These are phyloP conservation scores for Drosophila simulans DNA, from an alignment of 1,140 invertebrate genomes.

Conservation along the genomic window DNA sequence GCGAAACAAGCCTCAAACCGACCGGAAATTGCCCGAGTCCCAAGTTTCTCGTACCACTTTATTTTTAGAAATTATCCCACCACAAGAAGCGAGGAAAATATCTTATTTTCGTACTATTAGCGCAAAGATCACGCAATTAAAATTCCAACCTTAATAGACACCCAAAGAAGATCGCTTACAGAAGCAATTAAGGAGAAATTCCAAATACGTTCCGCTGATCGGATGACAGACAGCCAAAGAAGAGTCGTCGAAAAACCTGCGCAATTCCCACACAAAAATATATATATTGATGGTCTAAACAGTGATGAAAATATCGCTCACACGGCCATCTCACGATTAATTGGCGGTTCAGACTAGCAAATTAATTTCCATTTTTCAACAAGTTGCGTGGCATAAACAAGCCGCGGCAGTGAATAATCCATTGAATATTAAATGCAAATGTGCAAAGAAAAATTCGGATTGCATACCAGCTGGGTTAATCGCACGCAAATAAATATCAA, in stretches of 20 bases:
- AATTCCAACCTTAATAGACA: slow-evolving; percentile 53
- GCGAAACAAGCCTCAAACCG: slow-evolving; percentile 10
- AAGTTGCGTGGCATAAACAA: slow-evolving; percentile 37
- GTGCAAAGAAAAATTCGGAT: slow-evolving; percentile 26
- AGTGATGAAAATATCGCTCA: slow-evolving; percentile 46
- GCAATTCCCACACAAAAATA: slow-evolving; percentile 24
- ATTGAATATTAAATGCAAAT: slow-evolving; percentile 45
- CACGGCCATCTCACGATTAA: slow-evolving; percentile 54
- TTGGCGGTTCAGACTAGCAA: slow-evolving; percentile 40
- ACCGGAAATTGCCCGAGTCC: slow-evolving; percentile 42
- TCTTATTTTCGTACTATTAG: slow-evolving; percentile 39
- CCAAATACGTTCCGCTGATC: slow-evolving; percentile 40
- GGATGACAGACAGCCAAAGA: slow-evolving; percentile 61
- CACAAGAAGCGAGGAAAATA: slow-evolving; percentile 10
- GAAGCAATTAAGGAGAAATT: slow-evolving; percentile 57
- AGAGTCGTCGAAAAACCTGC: slow-evolving; percentile 19
- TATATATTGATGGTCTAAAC: slow-evolving; percentile 35
- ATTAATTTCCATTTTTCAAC: slow-evolving; percentile 50
- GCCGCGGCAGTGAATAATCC: slow-evolving; percentile 38
- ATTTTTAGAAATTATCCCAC: slow-evolving; percentile 44
- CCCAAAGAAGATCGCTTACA: slow-evolving; percentile 40
- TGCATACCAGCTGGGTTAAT: slow-evolving; percentile 62
- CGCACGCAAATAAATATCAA: slow-evolving; percentile 74
- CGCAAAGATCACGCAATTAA: slow-evolving; percentile 43
- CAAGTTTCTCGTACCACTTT: slow-evolving; percentile 17